A percentile compares a stretch with the other conserved stretches of the same genome.
Conservation (phyloP, 2,888 invertebrate genomes). For the Brachypalpus laphriformis region DNA sequence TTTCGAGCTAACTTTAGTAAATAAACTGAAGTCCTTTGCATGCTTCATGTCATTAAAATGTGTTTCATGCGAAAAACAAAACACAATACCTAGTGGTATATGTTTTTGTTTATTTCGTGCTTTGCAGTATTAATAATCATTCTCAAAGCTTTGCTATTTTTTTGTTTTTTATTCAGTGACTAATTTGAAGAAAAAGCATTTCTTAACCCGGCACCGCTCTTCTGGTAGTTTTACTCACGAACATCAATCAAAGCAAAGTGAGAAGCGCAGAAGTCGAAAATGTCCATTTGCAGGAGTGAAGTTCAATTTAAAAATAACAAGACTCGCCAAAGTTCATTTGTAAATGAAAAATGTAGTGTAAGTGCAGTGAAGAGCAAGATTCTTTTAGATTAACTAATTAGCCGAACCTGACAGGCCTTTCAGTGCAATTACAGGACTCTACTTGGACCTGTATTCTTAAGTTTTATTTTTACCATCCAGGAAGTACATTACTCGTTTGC, state of each 20-base stretch:
- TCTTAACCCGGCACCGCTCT: too few relatives aligned
- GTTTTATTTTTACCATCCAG: neutral
- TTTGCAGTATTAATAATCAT: too few relatives aligned
- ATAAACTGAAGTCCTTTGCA: constrained; percentile 1
- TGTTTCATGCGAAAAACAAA: neutral
- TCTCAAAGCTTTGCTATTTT: too few relatives aligned
- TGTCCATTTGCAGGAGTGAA: neutral
- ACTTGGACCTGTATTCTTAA: neutral
- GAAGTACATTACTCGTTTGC: neutral
- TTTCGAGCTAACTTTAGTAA: constrained; percentile 4
- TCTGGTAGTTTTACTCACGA: too few relatives aligned
- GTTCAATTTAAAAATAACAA: neutral
- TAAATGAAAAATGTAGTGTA: too few relatives aligned
- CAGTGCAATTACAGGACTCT: neutral
- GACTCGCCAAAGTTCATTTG: neutral
- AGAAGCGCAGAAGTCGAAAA: neutral
- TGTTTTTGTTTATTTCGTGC: neutral
- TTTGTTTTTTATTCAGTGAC: too few relatives aligned
- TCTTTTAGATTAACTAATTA: constrained; percentile 2
- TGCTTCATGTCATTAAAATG: constrained; percentile 34
- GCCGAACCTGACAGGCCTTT: neutral
- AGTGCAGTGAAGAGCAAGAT: too few relatives aligned
- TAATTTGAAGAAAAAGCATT: too few relatives aligned
- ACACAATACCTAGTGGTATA: neutral
- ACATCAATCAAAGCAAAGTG: too few relatives aligned